These are phyloP conservation scores for Diglossa brunneiventris DNA, from an alignment of 2,113 vertebrate genomes.

Conservation along the genomic window DNA sequence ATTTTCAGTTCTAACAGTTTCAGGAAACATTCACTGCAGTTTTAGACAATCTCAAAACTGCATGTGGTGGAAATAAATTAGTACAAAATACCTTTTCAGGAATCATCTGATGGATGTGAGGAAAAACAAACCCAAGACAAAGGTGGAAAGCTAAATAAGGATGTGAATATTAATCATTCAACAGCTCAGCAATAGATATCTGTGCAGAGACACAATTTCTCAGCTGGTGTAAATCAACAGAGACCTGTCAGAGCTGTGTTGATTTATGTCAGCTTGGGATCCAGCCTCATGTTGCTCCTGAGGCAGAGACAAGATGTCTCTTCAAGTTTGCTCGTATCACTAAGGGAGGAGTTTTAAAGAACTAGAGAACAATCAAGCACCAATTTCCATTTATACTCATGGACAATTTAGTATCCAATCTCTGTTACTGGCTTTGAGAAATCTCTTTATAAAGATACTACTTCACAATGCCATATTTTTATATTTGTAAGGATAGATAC, in stretches of 20 bases:
- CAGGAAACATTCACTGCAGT: neutral
- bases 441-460: neutral
- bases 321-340: neutral
- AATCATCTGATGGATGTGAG: neutral
- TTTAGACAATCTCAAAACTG: neutral
- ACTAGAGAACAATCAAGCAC: neutral
- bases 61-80: neutral
- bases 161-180: constrained; percentile 17
- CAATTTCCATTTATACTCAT: neutral
- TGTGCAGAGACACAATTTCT: neutral
- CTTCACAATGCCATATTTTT: neutral
- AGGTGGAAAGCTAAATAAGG: neutral
- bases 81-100: neutral
- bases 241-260: neutral
- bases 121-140: neutral
- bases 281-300: neutral
- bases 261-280: neutral
- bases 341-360: neutral
- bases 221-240: constrained; percentile 8
- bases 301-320: neutral
- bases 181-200: neutral
- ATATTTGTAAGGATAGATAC: neutral
- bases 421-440: neutral
- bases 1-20: neutral
- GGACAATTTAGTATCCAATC: neutral